A percentile compares a stretch with the other conserved stretches of the same genome.
Evolutionary conservation across 2,888 invertebrate species (phyloP).

Genomic region (Macroteleia sp.): DNA sequence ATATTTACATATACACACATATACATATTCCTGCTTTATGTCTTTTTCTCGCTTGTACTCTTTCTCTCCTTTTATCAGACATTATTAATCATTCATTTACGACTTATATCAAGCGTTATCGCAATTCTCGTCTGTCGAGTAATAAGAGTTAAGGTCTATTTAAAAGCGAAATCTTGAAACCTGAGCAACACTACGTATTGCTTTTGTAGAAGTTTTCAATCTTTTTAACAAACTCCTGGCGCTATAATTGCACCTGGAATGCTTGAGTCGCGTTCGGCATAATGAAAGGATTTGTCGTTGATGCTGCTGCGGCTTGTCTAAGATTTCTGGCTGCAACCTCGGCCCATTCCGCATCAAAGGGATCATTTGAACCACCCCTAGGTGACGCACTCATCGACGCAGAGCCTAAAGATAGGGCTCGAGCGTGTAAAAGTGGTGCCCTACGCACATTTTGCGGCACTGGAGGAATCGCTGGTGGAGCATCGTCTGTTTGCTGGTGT

Average conservation of each 20-base stretch:
- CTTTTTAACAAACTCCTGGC: conserved; percentile 77
- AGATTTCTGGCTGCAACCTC: conserved; percentile 86
- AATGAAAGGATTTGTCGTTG: conserved; percentile 87
- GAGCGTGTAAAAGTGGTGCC: conserved; percentile 85
- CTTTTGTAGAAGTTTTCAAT: conserved; percentile 78
- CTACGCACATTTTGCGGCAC: conserved; percentile 77
- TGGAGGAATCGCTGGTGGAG: conserved; percentile 65
- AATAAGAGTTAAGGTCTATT: too few relatives aligned
- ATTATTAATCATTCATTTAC: too few relatives aligned
- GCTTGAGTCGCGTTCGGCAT: conserved; percentile 85
- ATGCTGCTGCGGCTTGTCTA: conserved; percentile 78
- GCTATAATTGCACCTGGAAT: conserved; percentile 87
- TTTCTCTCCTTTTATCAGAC: too few relatives aligned
- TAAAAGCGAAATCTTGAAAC: too few relatives aligned
- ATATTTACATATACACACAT: too few relatives aligned
- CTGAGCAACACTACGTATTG: conserved; percentile 71
- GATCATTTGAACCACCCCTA: conserved; percentile 85
- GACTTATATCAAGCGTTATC: too few relatives aligned
- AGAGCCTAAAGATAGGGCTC: conserved; percentile 85
- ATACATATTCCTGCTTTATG: too few relatives aligned
- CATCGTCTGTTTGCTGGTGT: conserved; percentile 80
- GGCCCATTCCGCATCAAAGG: conserved; percentile 94
- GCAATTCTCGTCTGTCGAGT: too few relatives aligned
- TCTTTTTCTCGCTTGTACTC: too few relatives aligned
- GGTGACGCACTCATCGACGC: conserved; percentile 77